Conservation (phyloP, 1,140 invertebrate genomes). For the Anastatus disparis region DNA sequence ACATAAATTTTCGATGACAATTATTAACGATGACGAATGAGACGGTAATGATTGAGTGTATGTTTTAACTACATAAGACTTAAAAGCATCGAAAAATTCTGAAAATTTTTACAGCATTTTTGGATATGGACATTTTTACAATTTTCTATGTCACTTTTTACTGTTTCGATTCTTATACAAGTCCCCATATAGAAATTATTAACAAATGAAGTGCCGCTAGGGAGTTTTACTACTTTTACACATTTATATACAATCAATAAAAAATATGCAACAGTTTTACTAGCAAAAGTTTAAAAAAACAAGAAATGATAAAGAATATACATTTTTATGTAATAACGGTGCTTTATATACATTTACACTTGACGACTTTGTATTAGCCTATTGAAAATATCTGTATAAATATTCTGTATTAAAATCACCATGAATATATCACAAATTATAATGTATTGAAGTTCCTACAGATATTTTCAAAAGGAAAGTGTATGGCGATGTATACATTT, state of each 20-base stretch:
- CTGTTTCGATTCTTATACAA: constrained; percentile 12
- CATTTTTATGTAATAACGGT: constrained; percentile 58
- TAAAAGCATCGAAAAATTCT: background rate
- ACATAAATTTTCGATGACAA: no score
- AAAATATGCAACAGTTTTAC: constrained; percentile 3
- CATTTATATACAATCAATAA: constrained; percentile 5
- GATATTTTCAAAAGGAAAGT: no score
- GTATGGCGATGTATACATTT: constrained; percentile 25
- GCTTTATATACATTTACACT: constrained; percentile 54
- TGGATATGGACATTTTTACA: constrained; percentile 11
- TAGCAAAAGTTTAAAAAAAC: background rate
- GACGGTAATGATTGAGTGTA: no score
- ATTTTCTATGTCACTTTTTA: constrained; percentile 27
- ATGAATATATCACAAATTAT: no score
- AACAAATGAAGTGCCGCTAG: no score
- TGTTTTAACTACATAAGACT: no score
- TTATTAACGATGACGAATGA: no score
- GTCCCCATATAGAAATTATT: no score
- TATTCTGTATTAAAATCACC: no score
- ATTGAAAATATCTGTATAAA: no score
- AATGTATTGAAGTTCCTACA: no score
- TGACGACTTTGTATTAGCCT: constrained; percentile 32
- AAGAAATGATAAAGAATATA: background rate
- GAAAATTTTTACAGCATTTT: constrained; percentile 18
- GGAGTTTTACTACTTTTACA: constrained; percentile 27